These are phyloP conservation scores for Adineta ricciae DNA, from an alignment of 2,888 invertebrate species.

Conservation along the genomic window DNA sequence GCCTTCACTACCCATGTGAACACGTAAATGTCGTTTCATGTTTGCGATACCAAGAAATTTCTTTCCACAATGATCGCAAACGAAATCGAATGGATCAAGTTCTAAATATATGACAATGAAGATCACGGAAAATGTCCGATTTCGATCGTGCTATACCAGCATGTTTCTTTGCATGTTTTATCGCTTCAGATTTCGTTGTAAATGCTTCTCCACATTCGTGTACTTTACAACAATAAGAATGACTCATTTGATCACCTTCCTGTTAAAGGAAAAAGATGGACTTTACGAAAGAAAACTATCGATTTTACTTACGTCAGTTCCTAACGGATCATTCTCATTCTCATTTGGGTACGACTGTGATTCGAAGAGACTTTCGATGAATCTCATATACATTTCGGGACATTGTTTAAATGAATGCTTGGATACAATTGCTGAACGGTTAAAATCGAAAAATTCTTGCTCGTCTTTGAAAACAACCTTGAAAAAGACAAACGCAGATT, in stretches of 20 bases:
- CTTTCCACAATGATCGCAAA: constrained; percentile 24
- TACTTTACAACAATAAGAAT: constrained; percentile 21
- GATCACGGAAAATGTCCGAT: background rate
- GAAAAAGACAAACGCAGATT: background rate
- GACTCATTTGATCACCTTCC: constrained; percentile 3
- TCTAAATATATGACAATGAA: background rate
- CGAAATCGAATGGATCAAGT: constrained; percentile 30
- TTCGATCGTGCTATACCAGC: background rate
- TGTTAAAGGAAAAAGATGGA: background rate
- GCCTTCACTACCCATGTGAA: constrained; percentile 26
- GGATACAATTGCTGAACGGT: constrained; percentile 17
- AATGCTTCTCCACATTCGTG: constrained; percentile 20
- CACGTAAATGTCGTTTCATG: constrained; percentile 30
- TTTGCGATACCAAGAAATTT: constrained; percentile 32
- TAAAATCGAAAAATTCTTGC: constrained; percentile 18
- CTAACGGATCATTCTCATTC: background rate
- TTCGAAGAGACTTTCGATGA: constrained; percentile 17
- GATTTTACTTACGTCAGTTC: background rate
- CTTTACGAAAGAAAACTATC: no score
- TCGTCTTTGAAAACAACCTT: constrained; percentile 21
- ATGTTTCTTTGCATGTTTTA: constrained; percentile 19
- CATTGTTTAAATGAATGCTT: constrained; percentile 23
- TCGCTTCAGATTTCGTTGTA: constrained; percentile 3
- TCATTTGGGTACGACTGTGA: background rate
- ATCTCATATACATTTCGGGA: constrained; percentile 18